phyloP scores from a whole-genome alignment of 1,140 invertebrate genomes.

The Danaus melanippus region DNA sequence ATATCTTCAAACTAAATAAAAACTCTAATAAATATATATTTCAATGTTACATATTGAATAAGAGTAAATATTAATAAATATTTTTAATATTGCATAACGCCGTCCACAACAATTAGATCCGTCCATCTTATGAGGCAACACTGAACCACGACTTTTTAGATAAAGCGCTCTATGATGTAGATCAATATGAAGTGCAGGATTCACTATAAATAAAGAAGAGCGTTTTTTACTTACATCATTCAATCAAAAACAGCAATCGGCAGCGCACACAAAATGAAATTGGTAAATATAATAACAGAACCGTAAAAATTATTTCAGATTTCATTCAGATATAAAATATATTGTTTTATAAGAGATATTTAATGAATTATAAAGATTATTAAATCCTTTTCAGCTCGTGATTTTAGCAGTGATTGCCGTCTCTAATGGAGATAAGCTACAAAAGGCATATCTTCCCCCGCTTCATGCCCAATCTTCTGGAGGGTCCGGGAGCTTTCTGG shows the following conservation, averaged over 20 bases:
- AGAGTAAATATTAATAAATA: too few relatives aligned
- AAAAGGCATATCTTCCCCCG: constrained; percentile 76
- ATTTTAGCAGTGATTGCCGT: constrained; percentile 35
- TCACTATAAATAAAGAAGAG: constrained; percentile 56
- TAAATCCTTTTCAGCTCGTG: constrained; percentile 42
- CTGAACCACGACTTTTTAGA: constrained; percentile 36
- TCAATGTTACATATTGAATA: too few relatives aligned
- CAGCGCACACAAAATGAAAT: constrained; percentile 44
- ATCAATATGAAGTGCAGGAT: constrained; percentile 44
- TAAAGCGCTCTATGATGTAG: constrained; percentile 44
- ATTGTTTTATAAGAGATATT: constrained; percentile 1
- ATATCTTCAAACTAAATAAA: too few relatives aligned
- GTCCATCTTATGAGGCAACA: constrained; percentile 52
- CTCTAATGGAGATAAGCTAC: constrained; percentile 58
- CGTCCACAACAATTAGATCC: constrained; percentile 43
- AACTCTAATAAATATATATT: too few relatives aligned
- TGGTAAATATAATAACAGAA: constrained; percentile 31
- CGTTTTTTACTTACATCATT: constrained; percentile 42
- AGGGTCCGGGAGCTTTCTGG: constrained; percentile 55
- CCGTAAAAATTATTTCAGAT: constrained; percentile 4
- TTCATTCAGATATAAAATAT: neutral
- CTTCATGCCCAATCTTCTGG: constrained; percentile 67
- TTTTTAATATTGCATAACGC: constrained; percentile 30
- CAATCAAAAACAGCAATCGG: constrained; percentile 26
- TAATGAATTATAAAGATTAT: neutral